Evolutionary conservation across 2,888 invertebrate genomes (phyloP).

Genomic region (Idaea dimidiata): DNA sequence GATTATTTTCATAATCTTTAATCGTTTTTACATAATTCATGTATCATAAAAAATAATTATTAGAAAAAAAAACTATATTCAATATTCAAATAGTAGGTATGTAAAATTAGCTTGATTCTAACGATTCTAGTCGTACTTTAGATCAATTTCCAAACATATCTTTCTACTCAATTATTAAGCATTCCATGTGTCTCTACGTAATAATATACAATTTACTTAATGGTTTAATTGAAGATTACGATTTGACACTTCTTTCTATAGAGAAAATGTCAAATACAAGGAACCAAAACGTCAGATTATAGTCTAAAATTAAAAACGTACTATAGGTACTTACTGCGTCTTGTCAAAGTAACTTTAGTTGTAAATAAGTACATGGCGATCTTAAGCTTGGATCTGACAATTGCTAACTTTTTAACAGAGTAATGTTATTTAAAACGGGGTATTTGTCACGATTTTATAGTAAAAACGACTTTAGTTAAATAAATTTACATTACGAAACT

Average conservation of each 20-base stretch:
- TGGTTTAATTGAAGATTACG: slow-evolving; percentile 21
- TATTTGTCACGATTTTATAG: background rate
- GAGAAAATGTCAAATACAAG: too few species aligned
- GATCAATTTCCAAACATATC: slow-evolving; percentile 60
- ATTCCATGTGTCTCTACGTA: slow-evolving; percentile 62
- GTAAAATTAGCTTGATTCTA: slow-evolving; percentile 40
- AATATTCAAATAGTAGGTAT: slow-evolving; percentile 30
- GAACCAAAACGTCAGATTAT: too few species aligned
- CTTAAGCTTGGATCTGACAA: too few species aligned
- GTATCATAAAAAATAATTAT: slow-evolving; percentile 9
- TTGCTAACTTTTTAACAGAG: background rate
- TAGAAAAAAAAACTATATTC: slow-evolving; percentile 22
- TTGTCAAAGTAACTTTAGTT: background rate
- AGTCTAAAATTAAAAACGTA: too few species aligned
- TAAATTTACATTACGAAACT: too few species aligned
- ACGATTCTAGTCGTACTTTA: slow-evolving; percentile 48
- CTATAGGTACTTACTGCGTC: slow-evolving; percentile 1
- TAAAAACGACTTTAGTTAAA: too few species aligned
- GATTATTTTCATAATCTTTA: slow-evolving; percentile 9
- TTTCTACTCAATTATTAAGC: slow-evolving; percentile 64
- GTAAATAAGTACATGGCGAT: background rate
- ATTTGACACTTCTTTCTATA: slow-evolving; percentile 13
- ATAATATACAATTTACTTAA: slow-evolving; percentile 35
- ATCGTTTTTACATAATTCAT: slow-evolving; percentile 7
- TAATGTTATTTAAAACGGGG: background rate